A percentile compares a stretch with the other conserved stretches of the same genome.
Conservation (phyloP, 2,797 vertebrate genomes). For the Spheniscus humboldti region DNA sequence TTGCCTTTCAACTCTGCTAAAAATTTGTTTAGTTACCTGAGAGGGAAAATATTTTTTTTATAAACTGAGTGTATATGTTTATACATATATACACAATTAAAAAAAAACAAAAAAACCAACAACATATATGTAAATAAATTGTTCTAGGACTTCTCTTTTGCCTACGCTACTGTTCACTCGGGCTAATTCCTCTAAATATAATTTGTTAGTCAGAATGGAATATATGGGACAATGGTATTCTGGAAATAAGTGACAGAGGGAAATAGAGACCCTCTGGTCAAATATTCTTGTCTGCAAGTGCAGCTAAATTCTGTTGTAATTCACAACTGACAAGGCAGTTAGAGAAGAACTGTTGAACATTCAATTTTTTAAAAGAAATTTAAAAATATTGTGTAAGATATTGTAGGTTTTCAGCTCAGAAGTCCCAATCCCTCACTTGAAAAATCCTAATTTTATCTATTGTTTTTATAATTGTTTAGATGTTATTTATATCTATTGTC, state of each 20-base stretch:
- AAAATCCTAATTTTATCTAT: not conserved
- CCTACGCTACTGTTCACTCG: not conserved
- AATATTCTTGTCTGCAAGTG: not conserved
- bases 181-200: not conserved
- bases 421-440: not conserved
- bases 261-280: not conserved
- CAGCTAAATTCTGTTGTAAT: not conserved
- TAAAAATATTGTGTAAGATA: not conserved
- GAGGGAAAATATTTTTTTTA: not conserved
- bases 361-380: not conserved
- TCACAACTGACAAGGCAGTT: not conserved
- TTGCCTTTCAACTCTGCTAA: not conserved
- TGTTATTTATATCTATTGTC: not conserved
- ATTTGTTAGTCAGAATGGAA: not conserved
- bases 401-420: not conserved
- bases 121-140: not conserved
- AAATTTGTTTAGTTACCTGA: not conserved
- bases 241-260: not conserved
- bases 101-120: too few species aligned
- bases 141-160: not conserved
- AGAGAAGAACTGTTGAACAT: not conserved
- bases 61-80: not conserved
- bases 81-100: not conserved
- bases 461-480: not conserved
- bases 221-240: not conserved